Conservation (phyloP, 2,888 invertebrate species). For the Mimumesa dahlbomi region DNA sequence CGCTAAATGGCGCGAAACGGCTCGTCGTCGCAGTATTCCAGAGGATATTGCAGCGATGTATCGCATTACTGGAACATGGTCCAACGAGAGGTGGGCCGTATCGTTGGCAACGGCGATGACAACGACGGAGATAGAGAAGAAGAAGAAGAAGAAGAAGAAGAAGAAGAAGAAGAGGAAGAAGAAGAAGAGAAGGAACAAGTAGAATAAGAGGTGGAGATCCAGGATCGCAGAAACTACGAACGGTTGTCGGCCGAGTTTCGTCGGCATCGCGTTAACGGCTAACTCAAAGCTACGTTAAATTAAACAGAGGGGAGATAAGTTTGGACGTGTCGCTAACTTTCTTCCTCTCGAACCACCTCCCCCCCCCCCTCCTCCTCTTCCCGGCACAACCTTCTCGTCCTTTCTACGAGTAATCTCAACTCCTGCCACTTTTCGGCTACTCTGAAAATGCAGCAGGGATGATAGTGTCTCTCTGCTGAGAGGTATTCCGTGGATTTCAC, state of each 20-base stretch:
- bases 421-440: constrained; percentile 38
- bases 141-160: constrained; percentile 20
- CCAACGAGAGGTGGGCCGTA: constrained; percentile 19
- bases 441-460: constrained; percentile 25
- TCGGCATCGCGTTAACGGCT: constrained; percentile 70
- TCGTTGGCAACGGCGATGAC: constrained; percentile 8
- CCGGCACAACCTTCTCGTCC: constrained; percentile 31
- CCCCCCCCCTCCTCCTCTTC: neutral
- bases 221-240: constrained; percentile 54
- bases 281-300: constrained; percentile 76
- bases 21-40: constrained; percentile 47
- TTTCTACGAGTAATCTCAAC: constrained; percentile 45
- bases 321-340: constrained; percentile 73
- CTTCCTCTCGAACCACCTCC: constrained; percentile 40
- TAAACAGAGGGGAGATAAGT: constrained; percentile 75
- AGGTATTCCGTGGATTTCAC: neutral
- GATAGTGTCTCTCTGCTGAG: constrained; percentile 19
- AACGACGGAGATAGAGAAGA: constrained; percentile 2
- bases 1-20: constrained; percentile 61
- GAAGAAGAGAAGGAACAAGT: too few species aligned
- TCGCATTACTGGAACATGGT: constrained; percentile 55
- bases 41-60: constrained; percentile 53
- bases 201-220: constrained; percentile 57
- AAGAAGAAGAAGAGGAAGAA: constrained; percentile 37
- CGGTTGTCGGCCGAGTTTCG: constrained; percentile 63